These are phyloP conservation scores for Drosophila persimilis DNA, from an alignment of 1,140 invertebrate species.

Conservation along the genomic window DNA sequence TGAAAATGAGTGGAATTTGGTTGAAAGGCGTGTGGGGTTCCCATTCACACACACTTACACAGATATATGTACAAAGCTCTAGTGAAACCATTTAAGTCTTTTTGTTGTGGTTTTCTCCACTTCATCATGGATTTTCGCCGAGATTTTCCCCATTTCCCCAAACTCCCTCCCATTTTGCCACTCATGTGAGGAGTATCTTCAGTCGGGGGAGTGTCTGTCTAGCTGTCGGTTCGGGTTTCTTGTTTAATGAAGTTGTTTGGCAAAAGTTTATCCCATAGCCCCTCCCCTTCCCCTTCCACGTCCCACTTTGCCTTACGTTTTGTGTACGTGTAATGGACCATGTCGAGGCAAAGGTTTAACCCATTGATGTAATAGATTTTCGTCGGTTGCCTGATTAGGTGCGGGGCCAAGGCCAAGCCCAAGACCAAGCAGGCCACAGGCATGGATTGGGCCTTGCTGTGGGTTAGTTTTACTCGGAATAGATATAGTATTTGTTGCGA, in stretches of 20 bases:
- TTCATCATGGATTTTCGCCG: conserved; percentile 40
- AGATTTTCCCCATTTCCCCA: conserved; percentile 35
- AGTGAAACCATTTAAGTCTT: conserved; percentile 59
- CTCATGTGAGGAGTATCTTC: too few relatives aligned
- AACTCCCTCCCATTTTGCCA: not conserved
- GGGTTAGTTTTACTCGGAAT: too few relatives aligned
- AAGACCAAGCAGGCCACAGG: too few relatives aligned
- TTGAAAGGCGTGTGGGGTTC: not conserved
- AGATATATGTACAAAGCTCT: conserved; percentile 8
- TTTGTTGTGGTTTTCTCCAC: conserved; percentile 55
- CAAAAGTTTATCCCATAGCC: conserved; percentile 27
- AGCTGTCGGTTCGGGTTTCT: conserved; percentile 10
- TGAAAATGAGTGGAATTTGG: conserved; percentile 35
- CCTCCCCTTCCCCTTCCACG: not conserved
- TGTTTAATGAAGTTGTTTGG: conserved; percentile 59
- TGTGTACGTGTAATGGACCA: conserved; percentile 38
- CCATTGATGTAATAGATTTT: conserved; percentile 42
- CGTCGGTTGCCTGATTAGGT: conserved; percentile 38
- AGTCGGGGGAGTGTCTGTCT: not conserved
- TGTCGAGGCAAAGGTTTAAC: conserved; percentile 32
- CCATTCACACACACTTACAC: not conserved
- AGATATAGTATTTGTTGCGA: too few relatives aligned
- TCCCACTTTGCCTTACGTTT: not conserved
- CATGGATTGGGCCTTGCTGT: too few relatives aligned
- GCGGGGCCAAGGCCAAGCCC: not conserved